Conservation (phyloP, 35 echinoderm and acorn worm genomes). For the Chiridota heheva region DNA sequence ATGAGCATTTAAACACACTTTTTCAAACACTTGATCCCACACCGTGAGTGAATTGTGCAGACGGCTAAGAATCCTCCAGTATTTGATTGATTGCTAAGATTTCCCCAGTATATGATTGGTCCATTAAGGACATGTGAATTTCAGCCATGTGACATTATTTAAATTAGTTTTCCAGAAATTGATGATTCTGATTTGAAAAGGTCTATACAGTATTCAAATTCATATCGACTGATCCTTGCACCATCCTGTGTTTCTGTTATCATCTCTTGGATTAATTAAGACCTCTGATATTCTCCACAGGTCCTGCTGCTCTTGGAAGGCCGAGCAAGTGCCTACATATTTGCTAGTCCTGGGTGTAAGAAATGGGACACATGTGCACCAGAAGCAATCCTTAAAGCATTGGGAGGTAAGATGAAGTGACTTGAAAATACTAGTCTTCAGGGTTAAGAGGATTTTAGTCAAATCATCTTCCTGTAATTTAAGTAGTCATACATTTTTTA, state of each 20-base stretch:
- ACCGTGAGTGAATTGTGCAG: too few relatives aligned
- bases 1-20: too few relatives aligned
- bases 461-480: not conserved
- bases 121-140: too few relatives aligned
- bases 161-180: too few relatives aligned
- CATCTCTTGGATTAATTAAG: not conserved
- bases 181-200: too few relatives aligned
- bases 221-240: not conserved
- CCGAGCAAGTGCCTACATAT: slow-evolving; percentile 81
- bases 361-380: slow-evolving; percentile 99
- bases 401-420: slow-evolving; percentile 72
- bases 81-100: too few relatives aligned
- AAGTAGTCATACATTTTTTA: not conserved
- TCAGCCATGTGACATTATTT: too few relatives aligned
- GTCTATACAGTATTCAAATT: not conserved
- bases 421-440: not conserved
- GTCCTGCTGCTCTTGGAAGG: slow-evolving; percentile 86
- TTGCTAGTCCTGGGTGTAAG: slow-evolving; percentile 94
- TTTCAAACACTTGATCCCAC: too few relatives aligned
- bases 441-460: not conserved
- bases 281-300: slow-evolving; percentile 32
- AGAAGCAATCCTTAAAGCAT: slow-evolving; percentile 77
- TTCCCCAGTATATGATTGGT: too few relatives aligned
- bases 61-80: too few relatives aligned
- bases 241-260: not conserved